Conservation (phyloP, 2,797 vertebrate species). For the Pelochelys cantorii region DNA sequence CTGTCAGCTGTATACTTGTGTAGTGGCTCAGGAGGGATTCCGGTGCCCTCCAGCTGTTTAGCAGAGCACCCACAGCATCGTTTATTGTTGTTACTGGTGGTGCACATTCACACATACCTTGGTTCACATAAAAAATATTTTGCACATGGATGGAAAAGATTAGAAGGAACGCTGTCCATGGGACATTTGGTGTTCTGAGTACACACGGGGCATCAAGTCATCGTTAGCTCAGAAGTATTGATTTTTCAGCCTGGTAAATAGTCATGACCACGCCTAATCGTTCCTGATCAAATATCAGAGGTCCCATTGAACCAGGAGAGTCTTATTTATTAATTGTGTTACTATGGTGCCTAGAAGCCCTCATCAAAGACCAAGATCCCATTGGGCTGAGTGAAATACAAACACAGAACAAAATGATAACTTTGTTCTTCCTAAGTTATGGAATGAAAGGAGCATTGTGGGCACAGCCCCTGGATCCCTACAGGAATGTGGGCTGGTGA, state of each 20-base stretch:
- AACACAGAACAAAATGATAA: not conserved
- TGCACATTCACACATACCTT: no score
- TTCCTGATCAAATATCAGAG: rapidly evolving
- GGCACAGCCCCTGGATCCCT: not conserved
- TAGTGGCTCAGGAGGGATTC: no score
- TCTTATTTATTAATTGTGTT: not conserved
- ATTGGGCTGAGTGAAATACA: not conserved
- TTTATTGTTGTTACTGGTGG: no score
- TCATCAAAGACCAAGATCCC: no score
- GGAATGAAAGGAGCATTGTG: rapidly evolving
- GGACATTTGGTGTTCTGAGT: rapidly evolving
- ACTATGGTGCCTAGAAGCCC: no score
- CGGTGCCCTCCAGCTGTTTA: no score
- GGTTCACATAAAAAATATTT: no score
- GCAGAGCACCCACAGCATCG: no score
- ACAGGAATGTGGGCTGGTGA: not conserved
- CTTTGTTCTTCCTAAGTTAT: not conserved
- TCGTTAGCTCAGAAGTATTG: not conserved
- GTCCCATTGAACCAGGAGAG: rapidly evolving
- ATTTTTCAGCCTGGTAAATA: not conserved
- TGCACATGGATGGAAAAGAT: no score
- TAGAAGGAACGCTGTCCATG: rapidly evolving
- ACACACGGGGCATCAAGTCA: rapidly evolving
- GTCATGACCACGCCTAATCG: not conserved
- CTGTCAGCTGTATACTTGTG: no score